Evolutionary conservation across 2,797 vertebrate species (phyloP).

Genomic region (Labeo calbasu): DNA sequence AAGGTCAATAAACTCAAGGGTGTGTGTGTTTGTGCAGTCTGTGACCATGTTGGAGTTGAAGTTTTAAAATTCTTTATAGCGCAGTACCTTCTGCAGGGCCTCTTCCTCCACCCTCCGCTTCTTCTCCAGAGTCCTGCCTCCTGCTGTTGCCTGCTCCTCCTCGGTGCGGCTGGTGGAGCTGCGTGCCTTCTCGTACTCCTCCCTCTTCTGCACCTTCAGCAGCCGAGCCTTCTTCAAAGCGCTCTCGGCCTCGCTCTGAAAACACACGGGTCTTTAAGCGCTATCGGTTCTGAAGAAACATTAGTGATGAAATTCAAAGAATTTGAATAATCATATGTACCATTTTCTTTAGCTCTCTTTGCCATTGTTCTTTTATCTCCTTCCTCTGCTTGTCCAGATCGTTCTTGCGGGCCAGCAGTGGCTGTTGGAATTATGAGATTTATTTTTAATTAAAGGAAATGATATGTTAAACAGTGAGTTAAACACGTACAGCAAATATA

Average conservation of each 20-base stretch:
- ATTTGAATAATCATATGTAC: constrained; percentile 62
- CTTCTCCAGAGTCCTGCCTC: constrained; percentile 82
- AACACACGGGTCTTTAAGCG: background rate
- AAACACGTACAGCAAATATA: background rate
- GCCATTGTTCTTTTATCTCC: constrained; percentile 89
- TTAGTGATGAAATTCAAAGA: constrained; percentile 8
- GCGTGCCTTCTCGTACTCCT: constrained; percentile 86
- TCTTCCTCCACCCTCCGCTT: constrained; percentile 85
- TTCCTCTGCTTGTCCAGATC: constrained; percentile 88
- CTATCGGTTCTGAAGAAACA: background rate
- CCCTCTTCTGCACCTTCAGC: constrained; percentile 79
- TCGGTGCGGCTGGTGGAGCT: constrained; percentile 80
- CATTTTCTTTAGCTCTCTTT: constrained; percentile 87
- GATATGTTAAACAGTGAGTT: background rate
- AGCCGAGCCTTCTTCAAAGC: constrained; percentile 81
- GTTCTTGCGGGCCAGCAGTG: constrained; percentile 82
- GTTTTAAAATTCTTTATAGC: constrained; percentile 13
- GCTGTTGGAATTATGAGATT: constrained; percentile 67
- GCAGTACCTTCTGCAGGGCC: constrained; percentile 82
- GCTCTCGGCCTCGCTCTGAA: constrained; percentile 82
- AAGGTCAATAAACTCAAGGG: constrained; percentile 14
- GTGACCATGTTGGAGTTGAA: background rate
- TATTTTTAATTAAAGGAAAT: background rate
- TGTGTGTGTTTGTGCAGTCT: constrained; percentile 17
- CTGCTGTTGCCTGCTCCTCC: constrained; percentile 80